Evolutionary conservation across 2,113 vertebrate species (phyloP).

Genomic region (Heliornis fulica): DNA sequence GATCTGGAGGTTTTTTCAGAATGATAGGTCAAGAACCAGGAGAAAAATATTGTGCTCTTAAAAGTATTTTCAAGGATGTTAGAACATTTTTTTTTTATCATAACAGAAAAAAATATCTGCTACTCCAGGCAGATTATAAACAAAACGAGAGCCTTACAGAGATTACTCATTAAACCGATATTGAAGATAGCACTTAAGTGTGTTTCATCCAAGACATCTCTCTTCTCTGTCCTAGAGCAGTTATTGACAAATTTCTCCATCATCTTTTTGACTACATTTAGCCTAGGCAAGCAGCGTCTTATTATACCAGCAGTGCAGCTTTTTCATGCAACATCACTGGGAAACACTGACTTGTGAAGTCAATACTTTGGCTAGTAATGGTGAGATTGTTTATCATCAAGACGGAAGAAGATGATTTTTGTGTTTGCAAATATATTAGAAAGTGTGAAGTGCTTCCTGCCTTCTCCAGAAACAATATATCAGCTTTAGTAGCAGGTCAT

Average conservation of each 20-base stretch:
- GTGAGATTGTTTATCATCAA: neutral
- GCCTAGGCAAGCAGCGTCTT: neutral
- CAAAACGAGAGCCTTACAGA: neutral
- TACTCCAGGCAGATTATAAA: neutral
- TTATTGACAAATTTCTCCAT: neutral
- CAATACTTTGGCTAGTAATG: neutral
- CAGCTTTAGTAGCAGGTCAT: neutral
- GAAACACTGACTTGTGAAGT: neutral
- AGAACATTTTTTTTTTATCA: neutral
- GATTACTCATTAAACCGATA: neutral
- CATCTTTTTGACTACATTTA: neutral
- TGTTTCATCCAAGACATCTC: neutral
- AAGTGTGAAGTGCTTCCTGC: neutral
- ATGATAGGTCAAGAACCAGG: accelerated
- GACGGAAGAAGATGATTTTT: neutral
- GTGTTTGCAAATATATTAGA: neutral
- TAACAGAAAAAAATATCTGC: neutral
- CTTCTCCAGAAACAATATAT: neutral
- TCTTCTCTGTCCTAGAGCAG: neutral
- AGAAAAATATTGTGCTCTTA: neutral
- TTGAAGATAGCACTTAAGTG: neutral
- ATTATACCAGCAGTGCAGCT: neutral
- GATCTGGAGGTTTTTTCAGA: neutral
- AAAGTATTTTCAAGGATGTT: neutral
- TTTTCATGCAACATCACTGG: neutral